A percentile compares a stretch with the other conserved stretches of the same genome.
Evolutionary conservation across 2,113 vertebrate genomes (phyloP).

Genomic region (Megaceryle maxima): DNA sequence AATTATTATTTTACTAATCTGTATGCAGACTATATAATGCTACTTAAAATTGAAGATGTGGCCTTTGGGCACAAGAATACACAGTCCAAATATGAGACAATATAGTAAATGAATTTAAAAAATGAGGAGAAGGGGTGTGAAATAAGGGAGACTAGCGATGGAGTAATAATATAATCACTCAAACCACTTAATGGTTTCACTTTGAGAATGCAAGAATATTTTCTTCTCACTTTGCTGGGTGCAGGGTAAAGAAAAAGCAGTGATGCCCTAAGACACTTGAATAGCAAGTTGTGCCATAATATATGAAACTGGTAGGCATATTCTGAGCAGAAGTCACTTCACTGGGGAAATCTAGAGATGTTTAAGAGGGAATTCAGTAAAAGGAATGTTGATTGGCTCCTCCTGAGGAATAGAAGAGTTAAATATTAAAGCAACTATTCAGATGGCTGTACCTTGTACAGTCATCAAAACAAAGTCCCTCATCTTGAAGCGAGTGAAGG

Average conservation of each 20-base stretch:
- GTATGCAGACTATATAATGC: not conserved
- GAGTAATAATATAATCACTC: not conserved
- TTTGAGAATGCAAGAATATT: not conserved
- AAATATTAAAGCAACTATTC: not conserved
- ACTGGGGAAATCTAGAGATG: not conserved
- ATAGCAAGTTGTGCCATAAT: not conserved
- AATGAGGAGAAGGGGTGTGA: not conserved
- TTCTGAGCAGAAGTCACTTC: not conserved
- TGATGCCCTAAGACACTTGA: not conserved
- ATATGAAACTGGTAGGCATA: not conserved
- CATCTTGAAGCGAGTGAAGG: not conserved
- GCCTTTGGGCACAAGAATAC: not conserved
- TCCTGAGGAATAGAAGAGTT: not conserved
- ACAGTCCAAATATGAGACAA: not conserved
- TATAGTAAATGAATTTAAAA: not conserved
- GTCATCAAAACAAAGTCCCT: not conserved
- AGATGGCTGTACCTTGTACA: not conserved
- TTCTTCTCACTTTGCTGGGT: not conserved
- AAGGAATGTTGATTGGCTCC: not conserved
- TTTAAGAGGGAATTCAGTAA: not conserved
- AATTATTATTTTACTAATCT: not conserved
- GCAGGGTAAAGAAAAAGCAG: not conserved
- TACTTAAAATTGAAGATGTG: not conserved
- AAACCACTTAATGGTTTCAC: not conserved
- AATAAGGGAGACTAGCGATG: not conserved